Percentiles rank a stretch among this genome's conserved stretches.
Evolutionary conservation across 2,113 vertebrate genomes (phyloP).

Genomic region (Oreochromis tanganicae): DNA sequence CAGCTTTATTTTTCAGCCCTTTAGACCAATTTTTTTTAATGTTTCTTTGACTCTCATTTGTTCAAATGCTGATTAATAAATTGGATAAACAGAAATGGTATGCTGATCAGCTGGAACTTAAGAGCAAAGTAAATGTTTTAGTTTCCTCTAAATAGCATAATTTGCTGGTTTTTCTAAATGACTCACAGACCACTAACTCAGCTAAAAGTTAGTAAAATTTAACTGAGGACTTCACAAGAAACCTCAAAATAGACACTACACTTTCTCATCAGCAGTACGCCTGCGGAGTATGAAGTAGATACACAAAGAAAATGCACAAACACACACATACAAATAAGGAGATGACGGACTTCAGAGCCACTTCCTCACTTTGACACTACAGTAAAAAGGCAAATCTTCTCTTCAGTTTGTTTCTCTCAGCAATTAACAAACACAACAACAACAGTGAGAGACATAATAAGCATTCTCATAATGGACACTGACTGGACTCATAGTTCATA

Average conservation of each 20-base stretch:
- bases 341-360: rapidly evolving
- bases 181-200: not conserved
- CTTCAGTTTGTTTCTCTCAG: not conserved
- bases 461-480: not conserved
- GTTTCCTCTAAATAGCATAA: too few species aligned
- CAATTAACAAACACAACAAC: not conserved
- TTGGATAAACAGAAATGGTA: too few species aligned
- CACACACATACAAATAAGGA: not conserved
- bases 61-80: too few species aligned
- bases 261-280: rapidly evolving
- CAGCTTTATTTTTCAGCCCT: too few species aligned
- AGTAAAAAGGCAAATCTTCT: not conserved
- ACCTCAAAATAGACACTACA: not conserved
- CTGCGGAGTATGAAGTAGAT: not conserved
- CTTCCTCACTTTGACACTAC: not conserved
- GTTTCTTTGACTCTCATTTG: too few species aligned
- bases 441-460: not conserved
- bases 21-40: too few species aligned
- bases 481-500: not conserved
- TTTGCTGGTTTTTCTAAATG: not conserved
- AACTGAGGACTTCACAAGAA: not conserved
- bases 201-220: not conserved
- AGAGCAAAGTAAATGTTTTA: too few species aligned
- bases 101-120: too few species aligned
- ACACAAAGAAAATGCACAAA: not conserved